A percentile compares a stretch with the other conserved stretches of the same genome.
These are phyloP conservation scores for Formica aserva DNA, from an alignment of 2,888 invertebrate genomes.

Conservation along the genomic window DNA sequence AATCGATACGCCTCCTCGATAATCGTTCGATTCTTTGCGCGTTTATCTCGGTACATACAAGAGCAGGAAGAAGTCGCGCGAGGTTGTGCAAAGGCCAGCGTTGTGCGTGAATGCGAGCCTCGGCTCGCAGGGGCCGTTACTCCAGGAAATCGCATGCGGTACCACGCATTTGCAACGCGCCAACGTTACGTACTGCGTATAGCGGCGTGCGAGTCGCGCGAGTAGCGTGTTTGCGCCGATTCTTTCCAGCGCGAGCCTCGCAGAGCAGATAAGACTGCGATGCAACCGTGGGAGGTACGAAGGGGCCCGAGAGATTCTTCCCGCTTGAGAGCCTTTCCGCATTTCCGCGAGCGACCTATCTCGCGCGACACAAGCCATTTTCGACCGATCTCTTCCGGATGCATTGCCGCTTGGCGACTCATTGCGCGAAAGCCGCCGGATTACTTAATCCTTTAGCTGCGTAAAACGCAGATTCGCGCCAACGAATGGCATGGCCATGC, in stretches of 20 bases:
- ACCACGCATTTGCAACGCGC: conserved; percentile 67
- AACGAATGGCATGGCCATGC: background rate
- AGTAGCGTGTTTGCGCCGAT: conserved; percentile 54
- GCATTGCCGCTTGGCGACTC: conserved; percentile 15
- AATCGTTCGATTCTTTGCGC: conserved; percentile 61
- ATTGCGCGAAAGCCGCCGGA: conserved; percentile 20
- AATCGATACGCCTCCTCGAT: conserved; percentile 62
- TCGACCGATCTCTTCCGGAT: conserved; percentile 57
- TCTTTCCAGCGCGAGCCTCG: conserved; percentile 63
- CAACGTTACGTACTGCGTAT: conserved; percentile 49
- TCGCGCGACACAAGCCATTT: conserved; percentile 65
- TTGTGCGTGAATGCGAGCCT: conserved; percentile 33
- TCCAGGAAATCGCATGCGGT: conserved; percentile 73
- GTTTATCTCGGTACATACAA: conserved; percentile 61
- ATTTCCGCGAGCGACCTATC: conserved; percentile 66
- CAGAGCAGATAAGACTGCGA: conserved; percentile 65
- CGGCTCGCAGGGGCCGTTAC: conserved; percentile 69
- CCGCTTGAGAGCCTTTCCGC: conserved; percentile 72
- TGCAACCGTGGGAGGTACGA: conserved; percentile 72
- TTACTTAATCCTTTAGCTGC: conserved; percentile 22
- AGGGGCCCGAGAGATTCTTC: conserved; percentile 61
- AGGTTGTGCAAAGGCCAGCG: conserved; percentile 22
- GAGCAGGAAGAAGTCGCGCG: conserved; percentile 57
- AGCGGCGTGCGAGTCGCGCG: conserved; percentile 31
- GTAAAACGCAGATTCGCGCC: conserved; percentile 19